phyloP scores from a whole-genome alignment of 2,113 vertebrate genomes.

The Thomomys bottae region DNA sequence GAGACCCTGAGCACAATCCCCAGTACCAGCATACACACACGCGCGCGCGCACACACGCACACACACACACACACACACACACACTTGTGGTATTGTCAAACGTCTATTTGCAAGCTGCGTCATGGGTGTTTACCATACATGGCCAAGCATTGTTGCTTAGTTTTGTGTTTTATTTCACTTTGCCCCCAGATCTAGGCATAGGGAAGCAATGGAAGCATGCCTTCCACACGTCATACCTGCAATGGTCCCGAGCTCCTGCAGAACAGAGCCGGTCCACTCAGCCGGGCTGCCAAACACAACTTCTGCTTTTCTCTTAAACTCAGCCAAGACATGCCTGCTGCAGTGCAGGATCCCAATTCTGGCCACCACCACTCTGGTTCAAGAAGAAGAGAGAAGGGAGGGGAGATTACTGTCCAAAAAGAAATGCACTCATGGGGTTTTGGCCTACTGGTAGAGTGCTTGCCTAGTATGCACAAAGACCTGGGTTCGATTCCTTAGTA shows the following conservation, averaged over 20 bases:
- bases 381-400: slow-evolving; percentile 49
- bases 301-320: slow-evolving; percentile 86
- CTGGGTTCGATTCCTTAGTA: no score
- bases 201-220: not conserved
- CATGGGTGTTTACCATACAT: not conserved
- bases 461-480: no score
- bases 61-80: no score
- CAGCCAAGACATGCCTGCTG: slow-evolving; percentile 76
- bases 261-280: slow-evolving; percentile 82
- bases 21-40: no score
- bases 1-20: no score
- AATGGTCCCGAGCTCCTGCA: slow-evolving; percentile 88
- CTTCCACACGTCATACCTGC: slow-evolving; percentile 83
- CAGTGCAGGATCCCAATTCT: slow-evolving; percentile 86
- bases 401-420: not conserved
- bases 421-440: no score
- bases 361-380: slow-evolving; percentile 82
- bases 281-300: slow-evolving; percentile 83
- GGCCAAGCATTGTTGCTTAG: not conserved
- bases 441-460: no score
- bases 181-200: not conserved
- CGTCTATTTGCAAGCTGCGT: not conserved
- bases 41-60: no score
- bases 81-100: no score
- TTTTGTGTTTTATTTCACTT: not conserved